A percentile compares a stretch with the other conserved stretches of the same genome.
Conservation (phyloP, 2,888 invertebrate species). For the Drosophila ustulata region DNA sequence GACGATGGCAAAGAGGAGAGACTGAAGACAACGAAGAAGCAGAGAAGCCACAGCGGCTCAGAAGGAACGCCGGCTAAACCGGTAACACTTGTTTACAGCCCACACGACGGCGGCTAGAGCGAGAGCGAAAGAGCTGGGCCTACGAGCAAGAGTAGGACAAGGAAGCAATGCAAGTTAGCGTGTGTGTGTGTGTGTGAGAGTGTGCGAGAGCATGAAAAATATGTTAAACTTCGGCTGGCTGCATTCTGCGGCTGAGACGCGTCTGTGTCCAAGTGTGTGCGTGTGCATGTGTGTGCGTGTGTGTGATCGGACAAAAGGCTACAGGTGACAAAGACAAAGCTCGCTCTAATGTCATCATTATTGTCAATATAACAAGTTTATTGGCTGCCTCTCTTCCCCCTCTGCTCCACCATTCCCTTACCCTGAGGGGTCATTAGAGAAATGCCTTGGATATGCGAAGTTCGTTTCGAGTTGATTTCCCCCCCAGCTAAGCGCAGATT, state of each 20-base stretch:
- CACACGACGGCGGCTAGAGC: constrained; percentile 32
- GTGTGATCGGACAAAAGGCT: constrained; percentile 42
- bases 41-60: constrained; percentile 41
- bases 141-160: constrained; percentile 17
- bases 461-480: constrained; percentile 49
- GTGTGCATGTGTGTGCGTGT: constrained; percentile 1
- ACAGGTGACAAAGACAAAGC: constrained; percentile 67
- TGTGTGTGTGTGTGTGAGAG: constrained; percentile 4
- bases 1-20: constrained; percentile 42
- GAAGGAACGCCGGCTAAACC: constrained; percentile 73
- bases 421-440: constrained; percentile 60
- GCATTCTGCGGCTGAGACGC: constrained; percentile 31
- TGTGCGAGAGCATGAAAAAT: constrained; percentile 42
- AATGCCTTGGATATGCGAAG: constrained; percentile 60
- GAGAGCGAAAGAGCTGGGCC: constrained; percentile 16
- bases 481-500: constrained; percentile 65
- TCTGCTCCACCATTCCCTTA: neutral
- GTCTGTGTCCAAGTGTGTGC: neutral
- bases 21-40: constrained; percentile 23
- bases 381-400: constrained; percentile 45
- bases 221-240: constrained; percentile 50
- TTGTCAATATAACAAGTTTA: constrained; percentile 78
- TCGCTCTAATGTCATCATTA: constrained; percentile 75
- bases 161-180: constrained; percentile 11
- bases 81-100: constrained; percentile 74